Evolutionary conservation across 2,797 vertebrate species (phyloP).

Genomic region (Florisuga fusca): DNA sequence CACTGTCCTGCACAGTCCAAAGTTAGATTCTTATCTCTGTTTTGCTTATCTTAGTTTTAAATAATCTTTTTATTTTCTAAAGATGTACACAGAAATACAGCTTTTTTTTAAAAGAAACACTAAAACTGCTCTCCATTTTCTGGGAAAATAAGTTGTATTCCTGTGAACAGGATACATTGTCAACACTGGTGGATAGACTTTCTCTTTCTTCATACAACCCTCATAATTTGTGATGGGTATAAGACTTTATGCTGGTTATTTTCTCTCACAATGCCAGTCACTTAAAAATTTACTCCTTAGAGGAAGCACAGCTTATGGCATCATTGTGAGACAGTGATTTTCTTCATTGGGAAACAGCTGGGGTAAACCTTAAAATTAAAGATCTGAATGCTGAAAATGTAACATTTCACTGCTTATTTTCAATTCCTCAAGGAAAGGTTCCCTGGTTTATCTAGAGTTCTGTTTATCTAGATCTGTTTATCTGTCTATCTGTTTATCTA

Average conservation of each 20-base stretch:
- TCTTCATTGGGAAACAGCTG: not conserved
- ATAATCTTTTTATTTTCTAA: not conserved
- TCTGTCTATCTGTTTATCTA: not conserved
- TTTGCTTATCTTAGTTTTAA: not conserved
- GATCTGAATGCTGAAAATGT: not conserved
- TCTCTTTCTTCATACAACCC: not conserved
- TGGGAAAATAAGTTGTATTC: not conserved
- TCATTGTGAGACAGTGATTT: not conserved
- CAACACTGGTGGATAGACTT: not conserved
- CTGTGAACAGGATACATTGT: not conserved
- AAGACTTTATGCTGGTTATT: not conserved
- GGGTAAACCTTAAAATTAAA: not conserved
- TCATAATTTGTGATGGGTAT: not conserved
- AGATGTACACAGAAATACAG: not conserved
- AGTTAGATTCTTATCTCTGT: not conserved
- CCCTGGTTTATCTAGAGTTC: not conserved
- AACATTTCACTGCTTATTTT: not conserved
- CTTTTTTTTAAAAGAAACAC: not conserved
- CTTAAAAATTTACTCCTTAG: not conserved
- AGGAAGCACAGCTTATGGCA: not conserved
- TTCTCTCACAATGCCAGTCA: not conserved
- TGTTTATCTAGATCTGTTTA: not conserved
- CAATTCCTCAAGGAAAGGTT: not conserved
- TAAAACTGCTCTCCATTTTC: not conserved
- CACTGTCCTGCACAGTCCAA: not conserved